A percentile compares a stretch with the other conserved stretches of the same genome.
phyloP scores from a whole-genome alignment of 2,888 invertebrate genomes.

The Diloba caeruleocephala region DNA sequence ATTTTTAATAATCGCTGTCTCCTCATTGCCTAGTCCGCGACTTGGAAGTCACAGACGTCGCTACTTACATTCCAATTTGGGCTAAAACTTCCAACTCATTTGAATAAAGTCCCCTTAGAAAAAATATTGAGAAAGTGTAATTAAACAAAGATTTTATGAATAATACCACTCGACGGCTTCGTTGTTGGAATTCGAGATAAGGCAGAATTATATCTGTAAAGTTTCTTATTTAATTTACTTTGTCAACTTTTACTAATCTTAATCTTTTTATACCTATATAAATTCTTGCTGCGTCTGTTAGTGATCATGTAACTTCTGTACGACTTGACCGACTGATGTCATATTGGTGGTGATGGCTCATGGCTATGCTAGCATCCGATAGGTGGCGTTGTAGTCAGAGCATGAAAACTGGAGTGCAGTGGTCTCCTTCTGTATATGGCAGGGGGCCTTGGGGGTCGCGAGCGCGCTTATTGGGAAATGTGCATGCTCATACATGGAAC shows the following conservation, averaged over 20 bases:
- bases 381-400: no score
- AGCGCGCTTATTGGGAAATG: no score
- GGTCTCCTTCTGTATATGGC: no score
- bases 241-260: background rate
- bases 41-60: conserved; percentile 37
- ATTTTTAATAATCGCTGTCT: conserved; percentile 13
- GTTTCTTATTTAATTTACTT: conserved; percentile 5
- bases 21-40: conserved; percentile 2
- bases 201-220: conserved; percentile 6
- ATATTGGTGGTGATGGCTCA: no score
- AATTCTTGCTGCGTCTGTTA: no score
- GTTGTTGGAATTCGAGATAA: conserved; percentile 24
- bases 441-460: no score
- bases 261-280: no score
- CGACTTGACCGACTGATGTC: no score
- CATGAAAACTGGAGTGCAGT: no score
- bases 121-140: conserved; percentile 35
- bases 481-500: no score
- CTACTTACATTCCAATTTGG: conserved; percentile 47
- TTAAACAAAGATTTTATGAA: conserved; percentile 46
- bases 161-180: conserved; percentile 7
- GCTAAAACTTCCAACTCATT: conserved; percentile 52
- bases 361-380: no score
- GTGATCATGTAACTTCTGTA: no score
- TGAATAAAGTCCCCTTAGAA: conserved; percentile 54